phyloP scores from a whole-genome alignment of 2,113 vertebrate genomes.

The Centrocercus urophasianus region DNA sequence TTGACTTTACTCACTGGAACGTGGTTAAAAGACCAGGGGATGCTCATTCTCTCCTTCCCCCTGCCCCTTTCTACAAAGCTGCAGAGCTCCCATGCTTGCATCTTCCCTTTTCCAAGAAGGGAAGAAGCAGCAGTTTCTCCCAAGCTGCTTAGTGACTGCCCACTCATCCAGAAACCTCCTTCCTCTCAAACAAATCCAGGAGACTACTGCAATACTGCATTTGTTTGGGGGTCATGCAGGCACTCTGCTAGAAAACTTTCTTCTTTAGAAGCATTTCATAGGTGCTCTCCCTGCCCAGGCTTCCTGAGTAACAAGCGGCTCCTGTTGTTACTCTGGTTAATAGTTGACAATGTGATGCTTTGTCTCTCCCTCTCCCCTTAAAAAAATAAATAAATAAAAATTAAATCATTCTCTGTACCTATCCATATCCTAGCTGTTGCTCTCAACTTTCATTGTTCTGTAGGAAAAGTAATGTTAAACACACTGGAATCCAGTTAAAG shows the following conservation, averaged over 20 bases:
- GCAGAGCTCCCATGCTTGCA: accelerated
- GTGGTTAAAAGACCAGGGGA: accelerated
- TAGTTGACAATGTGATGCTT: neutral
- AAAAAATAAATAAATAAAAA: neutral
- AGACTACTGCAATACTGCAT: neutral
- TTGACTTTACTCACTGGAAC: neutral
- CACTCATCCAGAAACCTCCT: neutral
- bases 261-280: neutral
- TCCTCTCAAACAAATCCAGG: neutral
- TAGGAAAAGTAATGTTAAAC: neutral
- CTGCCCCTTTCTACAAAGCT: neutral
- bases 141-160: accelerated
- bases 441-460: neutral
- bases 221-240: neutral
- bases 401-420: neutral
- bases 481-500: neutral
- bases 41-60: neutral
- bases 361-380: neutral
- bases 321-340: neutral
- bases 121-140: neutral
- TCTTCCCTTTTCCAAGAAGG: neutral
- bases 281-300: neutral
- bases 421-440: neutral
- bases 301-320: neutral
- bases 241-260: neutral